phyloP scores from a whole-genome alignment of 2,888 invertebrate species.

The Fissipunctia ypsillon region DNA sequence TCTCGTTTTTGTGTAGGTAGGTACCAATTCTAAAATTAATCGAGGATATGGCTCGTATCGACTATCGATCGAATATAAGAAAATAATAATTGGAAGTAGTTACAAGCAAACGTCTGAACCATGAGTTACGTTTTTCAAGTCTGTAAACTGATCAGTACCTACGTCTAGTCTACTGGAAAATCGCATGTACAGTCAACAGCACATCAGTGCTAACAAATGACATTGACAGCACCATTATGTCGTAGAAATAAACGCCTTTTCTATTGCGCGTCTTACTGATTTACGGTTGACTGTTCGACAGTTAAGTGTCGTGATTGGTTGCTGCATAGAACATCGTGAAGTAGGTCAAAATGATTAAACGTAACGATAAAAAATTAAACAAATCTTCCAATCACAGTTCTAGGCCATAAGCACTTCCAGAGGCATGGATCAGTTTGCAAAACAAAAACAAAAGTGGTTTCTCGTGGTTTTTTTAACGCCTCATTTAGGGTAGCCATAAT shows the following conservation, averaged over 20 bases:
- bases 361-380: background rate
- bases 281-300: too few species aligned
- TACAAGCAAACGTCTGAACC: background rate
- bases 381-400: background rate
- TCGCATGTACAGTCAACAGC: background rate
- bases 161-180: background rate
- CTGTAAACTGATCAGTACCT: background rate
- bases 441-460: background rate
- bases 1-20: background rate
- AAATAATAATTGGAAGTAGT: background rate
- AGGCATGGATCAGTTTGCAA: background rate
- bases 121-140: background rate
- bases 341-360: background rate
- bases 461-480: background rate
- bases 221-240: background rate
- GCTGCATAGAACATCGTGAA: background rate
- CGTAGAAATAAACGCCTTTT: background rate
- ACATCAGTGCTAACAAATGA: background rate
- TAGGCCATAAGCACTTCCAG: background rate
- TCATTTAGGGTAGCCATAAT: background rate
- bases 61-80: background rate
- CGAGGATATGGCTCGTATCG: background rate
- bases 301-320: background rate
- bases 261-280: background rate
- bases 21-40: background rate